Evolutionary conservation across 2,888 invertebrate genomes (phyloP).

Genomic region (Timandra comae): DNA sequence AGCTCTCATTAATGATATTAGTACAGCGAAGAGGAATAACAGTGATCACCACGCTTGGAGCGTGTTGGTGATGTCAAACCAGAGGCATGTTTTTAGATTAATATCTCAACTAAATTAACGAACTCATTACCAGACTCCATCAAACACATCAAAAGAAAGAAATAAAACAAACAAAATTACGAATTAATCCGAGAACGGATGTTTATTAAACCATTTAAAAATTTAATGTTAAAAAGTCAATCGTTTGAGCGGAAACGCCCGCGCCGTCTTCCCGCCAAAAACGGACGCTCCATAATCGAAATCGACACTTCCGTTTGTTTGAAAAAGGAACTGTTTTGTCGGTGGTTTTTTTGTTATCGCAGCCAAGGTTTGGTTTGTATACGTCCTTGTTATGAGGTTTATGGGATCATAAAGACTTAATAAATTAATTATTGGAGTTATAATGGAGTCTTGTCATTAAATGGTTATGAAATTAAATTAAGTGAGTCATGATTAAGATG

Average conservation of each 20-base stretch:
- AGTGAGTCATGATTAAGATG: too few species aligned
- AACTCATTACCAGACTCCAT: not conserved
- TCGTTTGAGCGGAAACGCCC: constrained; percentile 33
- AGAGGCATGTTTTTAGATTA: too few species aligned
- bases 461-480: too few species aligned
- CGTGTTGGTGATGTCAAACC: too few species aligned
- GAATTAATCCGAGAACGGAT: constrained; percentile 6
- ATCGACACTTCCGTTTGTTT: constrained; percentile 49
- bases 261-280: constrained; percentile 42
- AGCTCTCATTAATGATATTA: too few species aligned
- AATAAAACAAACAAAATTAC: too few species aligned
- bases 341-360: constrained; percentile 25
- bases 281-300: constrained; percentile 48
- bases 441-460: too few species aligned
- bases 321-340: constrained; percentile 42
- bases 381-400: not conserved
- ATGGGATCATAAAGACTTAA: not conserved
- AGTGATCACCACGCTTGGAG: too few species aligned
- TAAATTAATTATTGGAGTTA: not conserved
- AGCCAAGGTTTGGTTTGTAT: not conserved
- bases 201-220: constrained; percentile 17
- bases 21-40: too few species aligned
- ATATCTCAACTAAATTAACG: constrained; percentile 4
- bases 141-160: constrained; percentile 4
- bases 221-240: constrained; percentile 18